Conservation (phyloP, 2,797 vertebrate species). For the Sebastes kiyomatsui region DNA sequence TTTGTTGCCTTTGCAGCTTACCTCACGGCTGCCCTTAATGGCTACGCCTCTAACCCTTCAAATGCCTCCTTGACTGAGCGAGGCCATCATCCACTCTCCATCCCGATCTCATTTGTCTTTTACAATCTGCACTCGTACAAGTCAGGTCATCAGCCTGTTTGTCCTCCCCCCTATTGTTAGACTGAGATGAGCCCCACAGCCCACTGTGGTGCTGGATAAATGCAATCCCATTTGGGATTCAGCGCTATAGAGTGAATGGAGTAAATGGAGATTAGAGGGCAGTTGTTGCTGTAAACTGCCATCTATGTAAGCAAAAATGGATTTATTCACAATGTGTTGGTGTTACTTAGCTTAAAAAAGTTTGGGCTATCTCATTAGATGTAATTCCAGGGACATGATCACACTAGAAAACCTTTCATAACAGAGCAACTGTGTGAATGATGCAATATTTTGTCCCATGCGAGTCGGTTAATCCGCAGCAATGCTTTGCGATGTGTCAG, state of each 20-base stretch:
- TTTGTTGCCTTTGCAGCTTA: conserved; percentile 11
- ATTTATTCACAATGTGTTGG: not conserved
- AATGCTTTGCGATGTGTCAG: not conserved
- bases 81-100: conserved; percentile 35
- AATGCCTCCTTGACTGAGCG: conserved; percentile 33
- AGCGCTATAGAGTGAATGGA: conserved; percentile 43
- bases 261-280: conserved; percentile 52
- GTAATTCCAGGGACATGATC: not conserved
- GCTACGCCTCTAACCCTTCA: conserved; percentile 12
- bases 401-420: not conserved
- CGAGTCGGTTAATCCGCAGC: not conserved
- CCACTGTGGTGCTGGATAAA: conserved; percentile 51
- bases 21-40: conserved; percentile 5
- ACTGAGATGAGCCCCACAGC: conserved; percentile 58
- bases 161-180: conserved; percentile 63
- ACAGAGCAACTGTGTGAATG: conserved; percentile 3
- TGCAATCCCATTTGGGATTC: conserved; percentile 69
- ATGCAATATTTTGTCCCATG: not conserved
- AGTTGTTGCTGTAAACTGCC: conserved; percentile 27
- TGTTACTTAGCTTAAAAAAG: not conserved
- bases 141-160: conserved; percentile 62
- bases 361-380: not conserved
- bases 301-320: conserved; percentile 9
- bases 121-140: conserved; percentile 50
- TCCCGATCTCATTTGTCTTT: conserved; percentile 62